A percentile compares a stretch with the other conserved stretches of the same genome.
These are phyloP conservation scores for Helicolenus hilgendorfi DNA, from an alignment of 2,797 vertebrate species.

Conservation along the genomic window DNA sequence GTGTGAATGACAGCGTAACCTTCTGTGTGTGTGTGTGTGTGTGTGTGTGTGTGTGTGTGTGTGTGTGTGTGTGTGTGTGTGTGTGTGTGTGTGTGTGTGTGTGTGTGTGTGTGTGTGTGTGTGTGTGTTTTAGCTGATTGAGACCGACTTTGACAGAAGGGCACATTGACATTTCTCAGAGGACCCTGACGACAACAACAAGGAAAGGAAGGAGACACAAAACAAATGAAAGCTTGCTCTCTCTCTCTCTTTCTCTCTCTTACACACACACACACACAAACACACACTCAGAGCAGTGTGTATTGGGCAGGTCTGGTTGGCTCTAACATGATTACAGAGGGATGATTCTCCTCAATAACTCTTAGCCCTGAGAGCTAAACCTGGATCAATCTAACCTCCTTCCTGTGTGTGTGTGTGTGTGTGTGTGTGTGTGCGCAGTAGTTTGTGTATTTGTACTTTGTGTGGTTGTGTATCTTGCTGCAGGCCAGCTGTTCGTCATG, in stretches of 20 bases:
- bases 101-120: constrained; percentile 50
- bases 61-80: constrained; percentile 57
- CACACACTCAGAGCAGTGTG: constrained; percentile 54
- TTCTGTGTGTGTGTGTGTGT: constrained; percentile 69
- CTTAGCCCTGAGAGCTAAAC: constrained; percentile 91
- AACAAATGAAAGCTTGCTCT: constrained; percentile 77
- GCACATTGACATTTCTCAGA: constrained; percentile 87
- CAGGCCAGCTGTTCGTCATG: constrained; percentile 73
- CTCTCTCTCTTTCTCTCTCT: constrained; percentile 18
- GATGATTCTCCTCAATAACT: constrained; percentile 92
- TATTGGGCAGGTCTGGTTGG: constrained; percentile 87
- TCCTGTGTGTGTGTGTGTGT: constrained; percentile 73
- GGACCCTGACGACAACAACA: constrained; percentile 82
- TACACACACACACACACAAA: constrained; percentile 25
- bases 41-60: constrained; percentile 62
- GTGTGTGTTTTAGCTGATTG: constrained; percentile 82
- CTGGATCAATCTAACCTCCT: constrained; percentile 90
- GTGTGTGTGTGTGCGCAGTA: constrained; percentile 30
- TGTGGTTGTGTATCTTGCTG: constrained; percentile 52
- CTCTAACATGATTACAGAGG: constrained; percentile 90
- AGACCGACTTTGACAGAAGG: constrained; percentile 88
- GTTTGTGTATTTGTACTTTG: constrained; percentile 12
- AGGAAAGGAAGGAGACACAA: constrained; percentile 79
- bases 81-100: constrained; percentile 59
- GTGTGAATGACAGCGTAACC: constrained; percentile 87